A percentile compares a stretch with the other conserved stretches of the same genome.
Evolutionary conservation across 2,888 invertebrate genomes (phyloP).

Genomic region (Andrena bucephala): DNA sequence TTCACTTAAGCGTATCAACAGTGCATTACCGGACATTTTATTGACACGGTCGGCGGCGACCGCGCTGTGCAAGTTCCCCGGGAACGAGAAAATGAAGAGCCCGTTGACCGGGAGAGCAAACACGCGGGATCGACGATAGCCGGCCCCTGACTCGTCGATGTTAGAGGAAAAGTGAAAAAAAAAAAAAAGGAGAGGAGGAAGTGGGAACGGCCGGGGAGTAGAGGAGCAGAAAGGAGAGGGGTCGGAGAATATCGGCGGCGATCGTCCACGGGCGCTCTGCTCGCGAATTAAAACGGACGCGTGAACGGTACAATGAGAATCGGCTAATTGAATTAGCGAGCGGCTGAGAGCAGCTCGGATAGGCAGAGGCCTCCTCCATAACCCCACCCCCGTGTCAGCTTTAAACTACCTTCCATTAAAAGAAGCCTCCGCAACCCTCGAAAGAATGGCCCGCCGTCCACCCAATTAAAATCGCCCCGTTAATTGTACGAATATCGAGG

Average conservation of each 20-base stretch:
- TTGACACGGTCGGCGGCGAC: conserved; percentile 7
- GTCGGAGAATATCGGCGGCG: conserved; percentile 18
- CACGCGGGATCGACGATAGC: conserved; percentile 36
- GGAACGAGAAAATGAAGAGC: conserved; percentile 54
- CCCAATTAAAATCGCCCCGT: conserved; percentile 52
- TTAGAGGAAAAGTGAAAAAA: conserved; percentile 27
- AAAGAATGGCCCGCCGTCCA: conserved; percentile 24
- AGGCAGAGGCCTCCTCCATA: conserved; percentile 25
- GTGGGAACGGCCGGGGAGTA: background rate
- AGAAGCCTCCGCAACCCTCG: background rate
- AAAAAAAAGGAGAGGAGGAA: background rate
- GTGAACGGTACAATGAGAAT: conserved; percentile 54
- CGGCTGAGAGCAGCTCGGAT: conserved; percentile 16
- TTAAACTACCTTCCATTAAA: conserved; percentile 47
- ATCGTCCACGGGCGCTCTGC: conserved; percentile 29
- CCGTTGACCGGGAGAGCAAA: conserved; percentile 55
- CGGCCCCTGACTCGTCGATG: background rate
- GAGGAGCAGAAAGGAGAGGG: background rate
- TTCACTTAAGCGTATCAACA: conserved; percentile 25
- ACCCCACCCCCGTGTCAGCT: conserved; percentile 6
- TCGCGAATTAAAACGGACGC: conserved; percentile 40
- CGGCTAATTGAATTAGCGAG: conserved; percentile 57
- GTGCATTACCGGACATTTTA: conserved; percentile 30
- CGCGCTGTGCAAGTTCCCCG: conserved; percentile 25
- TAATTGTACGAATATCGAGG: conserved; percentile 52